phyloP scores from a whole-genome alignment of 64 coral and sea anemone genomes.

The Pocillopora damicornis region DNA sequence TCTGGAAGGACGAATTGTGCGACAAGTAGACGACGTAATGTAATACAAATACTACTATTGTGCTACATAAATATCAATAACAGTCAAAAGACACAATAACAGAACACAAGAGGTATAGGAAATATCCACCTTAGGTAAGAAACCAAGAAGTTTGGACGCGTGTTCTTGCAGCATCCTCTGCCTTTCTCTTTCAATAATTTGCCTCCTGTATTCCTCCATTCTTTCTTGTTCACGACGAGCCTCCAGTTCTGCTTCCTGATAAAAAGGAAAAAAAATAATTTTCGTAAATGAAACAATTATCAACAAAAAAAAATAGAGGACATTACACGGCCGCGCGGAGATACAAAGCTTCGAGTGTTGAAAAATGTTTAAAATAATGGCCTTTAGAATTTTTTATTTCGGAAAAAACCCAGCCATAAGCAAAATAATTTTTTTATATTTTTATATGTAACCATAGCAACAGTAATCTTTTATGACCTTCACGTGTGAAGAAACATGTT shows the following conservation, averaged over 20 bases:
- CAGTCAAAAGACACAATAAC: neutral
- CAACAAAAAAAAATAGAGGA: neutral
- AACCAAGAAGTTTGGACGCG: conserved; percentile 92
- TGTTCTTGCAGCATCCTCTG: conserved; percentile 92
- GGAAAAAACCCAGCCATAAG: too few species aligned
- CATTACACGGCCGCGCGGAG: neutral
- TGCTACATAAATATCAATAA: neutral
- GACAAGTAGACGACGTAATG: too few species aligned
- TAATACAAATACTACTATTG: neutral
- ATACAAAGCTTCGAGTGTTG: too few species aligned
- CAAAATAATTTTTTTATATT: too few species aligned
- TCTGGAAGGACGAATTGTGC: too few species aligned
- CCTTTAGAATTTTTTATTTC: too few species aligned
- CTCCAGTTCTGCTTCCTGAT: conserved; percentile 91
- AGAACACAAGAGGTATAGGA: neutral
- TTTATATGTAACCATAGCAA: too few species aligned
- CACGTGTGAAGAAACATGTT: too few species aligned
- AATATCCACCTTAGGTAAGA: conserved; percentile 86
- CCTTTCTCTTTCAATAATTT: conserved; percentile 97
- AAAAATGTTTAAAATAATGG: too few species aligned
- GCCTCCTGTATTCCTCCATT: conserved; percentile 88
- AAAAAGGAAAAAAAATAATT: neutral
- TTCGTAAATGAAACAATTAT: too few species aligned
- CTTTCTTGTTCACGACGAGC: conserved; percentile 92
- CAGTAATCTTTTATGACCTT: too few species aligned